Percentiles rank a stretch among this genome's conserved stretches.
Conservation (phyloP, 2,113 vertebrate genomes). For the Sebastes schlegelii region DNA sequence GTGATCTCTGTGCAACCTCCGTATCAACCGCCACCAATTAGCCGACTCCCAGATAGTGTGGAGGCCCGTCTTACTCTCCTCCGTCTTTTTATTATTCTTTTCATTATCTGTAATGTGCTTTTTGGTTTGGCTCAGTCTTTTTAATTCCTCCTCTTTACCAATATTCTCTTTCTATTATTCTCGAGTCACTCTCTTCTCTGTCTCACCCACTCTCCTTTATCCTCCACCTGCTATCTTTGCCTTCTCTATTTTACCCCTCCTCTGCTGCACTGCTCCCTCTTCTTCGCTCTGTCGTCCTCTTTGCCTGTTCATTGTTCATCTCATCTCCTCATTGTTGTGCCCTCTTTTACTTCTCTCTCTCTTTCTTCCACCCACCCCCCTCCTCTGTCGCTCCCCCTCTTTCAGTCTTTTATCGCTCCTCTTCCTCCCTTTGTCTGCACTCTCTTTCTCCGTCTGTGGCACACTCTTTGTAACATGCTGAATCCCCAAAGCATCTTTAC, state of each 20-base stretch:
- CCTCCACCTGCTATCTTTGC: conserved; percentile 38
- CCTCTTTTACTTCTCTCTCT: background rate
- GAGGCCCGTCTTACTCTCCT: conserved; percentile 21
- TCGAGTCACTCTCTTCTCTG: background rate
- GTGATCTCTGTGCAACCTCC: conserved; percentile 24
- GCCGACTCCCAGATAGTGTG: conserved; percentile 25
- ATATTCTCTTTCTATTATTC: conserved; percentile 39
- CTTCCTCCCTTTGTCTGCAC: conserved; percentile 10
- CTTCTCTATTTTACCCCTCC: background rate
- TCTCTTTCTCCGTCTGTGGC: background rate
- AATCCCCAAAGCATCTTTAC: conserved; percentile 26
- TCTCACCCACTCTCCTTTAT: conserved; percentile 28
- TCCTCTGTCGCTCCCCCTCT: background rate
- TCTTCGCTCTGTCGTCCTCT: conserved; percentile 3
- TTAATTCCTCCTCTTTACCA: conserved; percentile 33
- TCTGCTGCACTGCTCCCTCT: background rate
- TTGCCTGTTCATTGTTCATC: conserved; percentile 21
- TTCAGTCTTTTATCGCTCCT: background rate
- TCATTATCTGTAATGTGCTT: conserved; percentile 44
- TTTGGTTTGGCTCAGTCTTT: conserved; percentile 26
- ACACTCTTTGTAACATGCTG: background rate
- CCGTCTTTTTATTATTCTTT: conserved; percentile 30
- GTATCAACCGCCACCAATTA: conserved; percentile 50
- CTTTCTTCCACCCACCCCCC: background rate
- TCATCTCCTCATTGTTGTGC: conserved; percentile 14